Percentiles rank a stretch among this genome's conserved stretches.
Evolutionary conservation across 2,888 invertebrate species (phyloP).

Genomic region (Carpatolechia fugitivella): DNA sequence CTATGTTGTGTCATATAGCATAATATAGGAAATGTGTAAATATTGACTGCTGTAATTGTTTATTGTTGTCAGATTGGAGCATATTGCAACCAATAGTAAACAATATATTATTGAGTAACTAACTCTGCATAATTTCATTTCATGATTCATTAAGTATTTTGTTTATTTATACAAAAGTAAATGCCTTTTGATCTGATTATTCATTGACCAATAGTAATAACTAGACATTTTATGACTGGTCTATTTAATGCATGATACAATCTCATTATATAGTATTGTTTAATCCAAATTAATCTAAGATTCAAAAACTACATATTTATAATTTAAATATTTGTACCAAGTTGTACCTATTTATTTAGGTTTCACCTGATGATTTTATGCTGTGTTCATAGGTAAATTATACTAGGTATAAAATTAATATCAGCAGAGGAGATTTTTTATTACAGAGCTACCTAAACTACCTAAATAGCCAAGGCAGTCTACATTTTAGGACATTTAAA

Average conservation of each 20-base stretch:
- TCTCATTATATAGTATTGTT: no score
- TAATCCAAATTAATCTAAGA: no score
- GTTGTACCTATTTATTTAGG: no score
- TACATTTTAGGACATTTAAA: slow-evolving; percentile 18
- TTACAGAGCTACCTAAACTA: background rate
- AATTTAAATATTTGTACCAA: no score
- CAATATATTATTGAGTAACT: slow-evolving; percentile 62
- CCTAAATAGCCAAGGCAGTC: slow-evolving; percentile 8
- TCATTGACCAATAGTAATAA: no score
- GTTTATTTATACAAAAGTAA: background rate
- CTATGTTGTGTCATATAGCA: slow-evolving; percentile 29
- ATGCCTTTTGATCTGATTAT: no score
- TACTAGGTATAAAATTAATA: background rate
- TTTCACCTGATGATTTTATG: background rate
- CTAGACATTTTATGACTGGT: no score
- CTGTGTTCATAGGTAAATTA: background rate
- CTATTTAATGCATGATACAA: no score
- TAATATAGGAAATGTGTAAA: slow-evolving; percentile 47
- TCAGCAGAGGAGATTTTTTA: background rate
- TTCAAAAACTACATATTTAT: no score
- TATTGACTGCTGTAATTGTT: slow-evolving; percentile 49
- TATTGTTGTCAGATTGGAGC: slow-evolving; percentile 59
- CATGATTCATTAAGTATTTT: slow-evolving; percentile 5
- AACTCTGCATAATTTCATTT: background rate
- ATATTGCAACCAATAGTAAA: slow-evolving; percentile 66